phyloP scores from a whole-genome alignment of 2,888 invertebrate genomes.

The Cremastinae sp. region DNA sequence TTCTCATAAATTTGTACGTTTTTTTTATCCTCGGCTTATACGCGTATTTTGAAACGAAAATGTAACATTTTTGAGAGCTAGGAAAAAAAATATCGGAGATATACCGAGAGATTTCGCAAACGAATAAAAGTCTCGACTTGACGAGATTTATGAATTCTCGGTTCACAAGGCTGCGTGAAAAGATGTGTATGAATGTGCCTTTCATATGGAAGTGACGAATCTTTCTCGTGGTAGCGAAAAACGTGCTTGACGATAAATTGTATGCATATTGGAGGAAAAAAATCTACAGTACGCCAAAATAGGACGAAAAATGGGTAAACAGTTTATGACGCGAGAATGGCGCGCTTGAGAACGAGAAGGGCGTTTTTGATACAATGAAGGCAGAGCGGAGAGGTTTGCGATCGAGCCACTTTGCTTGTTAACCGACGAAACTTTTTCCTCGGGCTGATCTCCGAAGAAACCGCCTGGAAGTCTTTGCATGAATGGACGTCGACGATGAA shows the following conservation, averaged over 20 bases:
- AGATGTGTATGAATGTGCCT: constrained; percentile 21
- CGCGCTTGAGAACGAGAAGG: constrained; percentile 2
- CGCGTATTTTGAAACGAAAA: no score
- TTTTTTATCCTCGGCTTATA: neutral
- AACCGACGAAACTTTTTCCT: neutral
- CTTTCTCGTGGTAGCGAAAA: constrained; percentile 51
- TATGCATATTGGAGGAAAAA: constrained; percentile 14
- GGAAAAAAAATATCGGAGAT: constrained; percentile 15
- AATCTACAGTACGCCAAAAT: constrained; percentile 1
- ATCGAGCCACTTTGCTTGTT: neutral
- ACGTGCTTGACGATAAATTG: constrained; percentile 6
- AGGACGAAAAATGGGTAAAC: constrained; percentile 3
- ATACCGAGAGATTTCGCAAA: constrained; percentile 15
- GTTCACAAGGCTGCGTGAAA: constrained; percentile 24
- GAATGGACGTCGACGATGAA: constrained; percentile 62
- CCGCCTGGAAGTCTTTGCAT: constrained; percentile 42
- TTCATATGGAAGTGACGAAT: constrained; percentile 49
- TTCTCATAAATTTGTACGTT: neutral
- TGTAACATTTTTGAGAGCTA: constrained; percentile 58
- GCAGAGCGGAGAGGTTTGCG: neutral
- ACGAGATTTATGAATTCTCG: constrained; percentile 69
- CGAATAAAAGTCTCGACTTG: constrained; percentile 1
- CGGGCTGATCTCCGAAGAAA: constrained; percentile 39
- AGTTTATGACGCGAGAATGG: neutral
- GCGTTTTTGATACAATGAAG: neutral